phyloP scores from a whole-genome alignment of 1,140 invertebrate genomes.

The Wasmannia auropunctata region DNA sequence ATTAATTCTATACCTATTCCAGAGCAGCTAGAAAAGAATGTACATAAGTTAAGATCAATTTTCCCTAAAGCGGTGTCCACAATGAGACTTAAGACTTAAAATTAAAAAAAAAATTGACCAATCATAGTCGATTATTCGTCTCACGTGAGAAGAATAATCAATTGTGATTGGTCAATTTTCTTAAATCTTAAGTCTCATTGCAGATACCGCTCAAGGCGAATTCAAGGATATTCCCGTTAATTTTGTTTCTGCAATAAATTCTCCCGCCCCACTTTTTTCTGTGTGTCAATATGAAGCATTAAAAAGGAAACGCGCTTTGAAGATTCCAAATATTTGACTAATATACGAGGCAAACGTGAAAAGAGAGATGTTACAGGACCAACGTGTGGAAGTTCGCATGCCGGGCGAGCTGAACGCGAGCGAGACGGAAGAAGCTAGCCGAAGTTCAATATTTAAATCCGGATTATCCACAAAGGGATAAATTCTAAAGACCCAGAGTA shows the following conservation, averaged over 20 bases:
- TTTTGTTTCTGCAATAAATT: neutral
- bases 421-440: constrained; percentile 33
- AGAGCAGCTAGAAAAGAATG: neutral
- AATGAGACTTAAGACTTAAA: too few relatives aligned
- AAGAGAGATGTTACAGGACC: constrained; percentile 3
- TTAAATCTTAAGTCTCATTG: too few relatives aligned
- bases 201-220: neutral
- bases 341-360: constrained; percentile 20
- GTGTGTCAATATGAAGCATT: neutral
- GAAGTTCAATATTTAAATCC: constrained; percentile 73
- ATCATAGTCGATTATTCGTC: too few relatives aligned
- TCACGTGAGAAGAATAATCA: too few relatives aligned
- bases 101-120: too few relatives aligned
- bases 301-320: neutral
- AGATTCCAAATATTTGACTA: constrained; percentile 44
- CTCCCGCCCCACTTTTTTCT: neutral
- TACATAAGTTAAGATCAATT: neutral
- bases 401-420: constrained; percentile 29
- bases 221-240: neutral
- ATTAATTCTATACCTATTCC: constrained; percentile 4
- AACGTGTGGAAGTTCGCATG: neutral
- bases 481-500: neutral
- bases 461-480: constrained; percentile 68
- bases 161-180: too few relatives aligned
- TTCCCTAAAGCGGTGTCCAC: too few relatives aligned